Evolutionary conservation across 2,113 vertebrate species (phyloP).

Genomic region (Hemicordylus capensis): DNA sequence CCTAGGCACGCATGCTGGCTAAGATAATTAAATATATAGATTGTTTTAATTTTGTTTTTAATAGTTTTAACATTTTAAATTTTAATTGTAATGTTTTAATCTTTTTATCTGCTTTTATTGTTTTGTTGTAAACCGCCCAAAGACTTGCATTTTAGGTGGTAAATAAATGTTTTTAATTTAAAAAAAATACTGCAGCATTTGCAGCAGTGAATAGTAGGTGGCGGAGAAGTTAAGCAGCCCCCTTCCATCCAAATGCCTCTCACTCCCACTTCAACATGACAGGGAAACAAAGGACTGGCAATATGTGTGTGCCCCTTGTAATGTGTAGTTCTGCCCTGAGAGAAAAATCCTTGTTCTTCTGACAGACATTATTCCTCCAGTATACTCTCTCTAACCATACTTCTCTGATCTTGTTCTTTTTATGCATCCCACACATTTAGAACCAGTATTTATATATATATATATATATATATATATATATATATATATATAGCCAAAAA

Average conservation of each 20-base stretch:
- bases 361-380: not conserved
- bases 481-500: slow-evolving; percentile 21
- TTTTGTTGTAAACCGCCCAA: no score
- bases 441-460: not conserved
- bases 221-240: not conserved
- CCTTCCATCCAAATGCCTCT: not conserved
- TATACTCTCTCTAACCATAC: not conserved
- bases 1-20: no score
- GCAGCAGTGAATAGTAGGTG: not conserved
- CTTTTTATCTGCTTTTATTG: no score
- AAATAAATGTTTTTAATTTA: no score
- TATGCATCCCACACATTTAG: not conserved
- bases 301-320: not conserved
- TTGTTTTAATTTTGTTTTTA: no score
- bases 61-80: no score
- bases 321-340: not conserved
- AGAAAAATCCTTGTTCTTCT: not conserved
- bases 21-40: no score
- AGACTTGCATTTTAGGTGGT: no score
- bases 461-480: no score
- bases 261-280: not conserved
- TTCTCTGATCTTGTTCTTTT: slow-evolving; percentile 12
- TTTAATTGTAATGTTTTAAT: no score
- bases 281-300: not conserved
- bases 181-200: no score